Evolutionary conservation across 2,888 invertebrate species (phyloP).

Genomic region (Pammene fasciana): DNA sequence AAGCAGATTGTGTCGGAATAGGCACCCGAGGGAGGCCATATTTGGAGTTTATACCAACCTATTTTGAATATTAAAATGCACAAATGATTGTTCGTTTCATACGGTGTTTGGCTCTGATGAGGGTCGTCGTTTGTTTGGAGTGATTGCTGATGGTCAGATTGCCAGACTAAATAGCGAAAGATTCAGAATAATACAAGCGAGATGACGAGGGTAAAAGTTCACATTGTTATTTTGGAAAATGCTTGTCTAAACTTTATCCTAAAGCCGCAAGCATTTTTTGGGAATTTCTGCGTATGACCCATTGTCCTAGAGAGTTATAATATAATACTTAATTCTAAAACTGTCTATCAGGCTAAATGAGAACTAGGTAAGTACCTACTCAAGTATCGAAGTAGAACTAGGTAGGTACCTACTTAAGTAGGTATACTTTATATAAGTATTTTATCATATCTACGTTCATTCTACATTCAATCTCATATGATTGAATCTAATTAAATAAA

Average conservation of each 20-base stretch:
- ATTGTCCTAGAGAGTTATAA: too few species aligned
- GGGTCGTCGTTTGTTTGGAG: conserved; percentile 42
- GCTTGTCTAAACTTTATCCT: neutral
- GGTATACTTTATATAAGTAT: too few species aligned
- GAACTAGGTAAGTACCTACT: neutral
- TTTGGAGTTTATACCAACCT: conserved; percentile 44
- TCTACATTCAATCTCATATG: too few species aligned
- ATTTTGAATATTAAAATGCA: conserved; percentile 49
- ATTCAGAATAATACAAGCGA: conserved; percentile 8
- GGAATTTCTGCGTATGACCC: too few species aligned
- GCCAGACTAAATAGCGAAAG: neutral
- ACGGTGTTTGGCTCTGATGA: conserved; percentile 48
- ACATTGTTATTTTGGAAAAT: conserved; percentile 6
- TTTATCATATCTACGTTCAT: too few species aligned
- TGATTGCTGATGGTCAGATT: conserved; percentile 27
- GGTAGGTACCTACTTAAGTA: too few species aligned
- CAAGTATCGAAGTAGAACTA: neutral
- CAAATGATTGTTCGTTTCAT: conserved; percentile 48
- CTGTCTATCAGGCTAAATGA: neutral
- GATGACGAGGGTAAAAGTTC: conserved; percentile 23
- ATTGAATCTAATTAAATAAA: neutral
- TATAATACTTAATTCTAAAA: neutral
- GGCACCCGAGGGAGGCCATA: conserved; percentile 48
- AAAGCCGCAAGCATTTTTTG: conserved; percentile 8
- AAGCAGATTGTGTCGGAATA: conserved; percentile 53